Evolutionary conservation across 2,888 invertebrate genomes (phyloP).

Genomic region (Heliconius cydno): DNA sequence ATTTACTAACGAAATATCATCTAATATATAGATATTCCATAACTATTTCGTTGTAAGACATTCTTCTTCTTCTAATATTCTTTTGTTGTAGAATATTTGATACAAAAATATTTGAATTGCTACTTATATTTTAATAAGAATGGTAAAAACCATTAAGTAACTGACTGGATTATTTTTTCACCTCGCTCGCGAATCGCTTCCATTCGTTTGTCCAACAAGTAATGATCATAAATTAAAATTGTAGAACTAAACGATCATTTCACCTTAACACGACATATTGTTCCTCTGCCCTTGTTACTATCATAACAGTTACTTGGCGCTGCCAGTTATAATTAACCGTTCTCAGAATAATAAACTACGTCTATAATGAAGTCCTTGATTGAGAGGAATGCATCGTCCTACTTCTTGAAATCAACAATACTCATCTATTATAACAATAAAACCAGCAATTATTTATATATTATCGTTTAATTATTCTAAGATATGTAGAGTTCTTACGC

Average conservation of each 20-base stretch:
- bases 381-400: background rate
- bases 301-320: constrained; percentile 11
- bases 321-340: constrained; percentile 32
- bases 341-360: constrained; percentile 10
- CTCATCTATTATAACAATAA: background rate
- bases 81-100: too few species aligned
- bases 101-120: too few species aligned
- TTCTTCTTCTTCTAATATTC: too few species aligned
- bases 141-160: too few species aligned
- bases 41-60: too few species aligned
- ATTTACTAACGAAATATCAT: background rate
- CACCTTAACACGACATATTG: background rate
- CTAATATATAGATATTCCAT: too few species aligned
- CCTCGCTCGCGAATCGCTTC: background rate
- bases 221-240: constrained; percentile 6
- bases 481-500: background rate
- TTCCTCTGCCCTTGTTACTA: background rate
- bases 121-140: too few species aligned
- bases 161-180: too few species aligned
- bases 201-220: background rate
- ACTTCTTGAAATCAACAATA: background rate
- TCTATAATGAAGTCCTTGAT: background rate
- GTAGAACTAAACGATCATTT: constrained; percentile 1
- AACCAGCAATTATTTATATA: background rate
- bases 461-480: background rate